Evolutionary conservation across 2,797 vertebrate genomes (phyloP).

Genomic region (Setipinna tenuifilis): DNA sequence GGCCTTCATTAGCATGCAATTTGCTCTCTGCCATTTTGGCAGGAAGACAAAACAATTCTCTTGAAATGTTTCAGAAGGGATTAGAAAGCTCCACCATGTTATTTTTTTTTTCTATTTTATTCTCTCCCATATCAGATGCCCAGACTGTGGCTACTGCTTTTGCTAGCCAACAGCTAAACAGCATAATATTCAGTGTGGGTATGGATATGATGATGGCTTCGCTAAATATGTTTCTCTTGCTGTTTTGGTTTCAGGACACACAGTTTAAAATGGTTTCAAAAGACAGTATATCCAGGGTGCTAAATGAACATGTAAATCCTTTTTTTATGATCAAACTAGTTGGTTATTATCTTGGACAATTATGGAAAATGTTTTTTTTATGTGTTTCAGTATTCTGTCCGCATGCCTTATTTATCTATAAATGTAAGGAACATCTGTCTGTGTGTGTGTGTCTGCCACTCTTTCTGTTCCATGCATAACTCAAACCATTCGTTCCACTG

Average conservation of each 20-base stretch:
- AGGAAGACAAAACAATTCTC: slow-evolving; percentile 56
- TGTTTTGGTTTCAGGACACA: neutral
- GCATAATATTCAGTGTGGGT: neutral
- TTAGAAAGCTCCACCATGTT: slow-evolving; percentile 52
- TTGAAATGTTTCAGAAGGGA: slow-evolving; percentile 57
- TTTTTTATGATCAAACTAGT: neutral
- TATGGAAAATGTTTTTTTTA: neutral
- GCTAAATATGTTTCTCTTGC: neutral
- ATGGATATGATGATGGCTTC: neutral
- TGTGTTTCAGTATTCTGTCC: neutral
- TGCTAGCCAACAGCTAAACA: neutral
- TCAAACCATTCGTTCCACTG: too few relatives aligned
- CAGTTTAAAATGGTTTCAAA: neutral
- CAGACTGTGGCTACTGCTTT: neutral
- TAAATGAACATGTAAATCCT: neutral
- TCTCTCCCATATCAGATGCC: neutral
- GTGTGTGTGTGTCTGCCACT: too few relatives aligned
- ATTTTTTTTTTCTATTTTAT: neutral
- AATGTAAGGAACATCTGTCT: too few relatives aligned
- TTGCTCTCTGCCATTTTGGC: slow-evolving; percentile 64
- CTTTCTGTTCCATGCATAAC: too few relatives aligned
- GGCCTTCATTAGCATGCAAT: slow-evolving; percentile 65
- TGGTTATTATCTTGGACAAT: neutral
- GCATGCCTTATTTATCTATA: neutral
- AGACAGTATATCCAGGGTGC: neutral